A percentile compares a stretch with the other conserved stretches of the same genome.
phyloP scores from a whole-genome alignment of 2,113 vertebrate genomes.

The Hymenochirus boettgeri region DNA sequence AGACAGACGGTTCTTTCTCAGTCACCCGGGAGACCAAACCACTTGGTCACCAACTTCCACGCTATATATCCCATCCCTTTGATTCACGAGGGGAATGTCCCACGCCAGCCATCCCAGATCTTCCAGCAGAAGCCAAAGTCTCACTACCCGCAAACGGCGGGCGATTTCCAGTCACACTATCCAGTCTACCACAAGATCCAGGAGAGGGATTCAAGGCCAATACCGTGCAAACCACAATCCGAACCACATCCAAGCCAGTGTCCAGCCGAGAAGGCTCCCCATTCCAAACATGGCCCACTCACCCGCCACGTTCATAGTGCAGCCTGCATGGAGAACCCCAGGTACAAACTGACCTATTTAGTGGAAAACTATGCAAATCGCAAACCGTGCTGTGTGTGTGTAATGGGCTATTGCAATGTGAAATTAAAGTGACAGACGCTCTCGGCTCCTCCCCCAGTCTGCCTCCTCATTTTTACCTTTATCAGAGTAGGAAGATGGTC shows the following conservation, averaged over 20 bases:
- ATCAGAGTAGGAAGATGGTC: too few relatives aligned
- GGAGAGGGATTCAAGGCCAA: constrained; percentile 70
- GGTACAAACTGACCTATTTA: too few relatives aligned
- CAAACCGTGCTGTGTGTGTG: too few relatives aligned
- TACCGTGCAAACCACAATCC: constrained; percentile 59
- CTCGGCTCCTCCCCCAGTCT: too few relatives aligned
- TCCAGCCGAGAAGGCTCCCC: constrained; percentile 65
- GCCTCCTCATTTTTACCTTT: too few relatives aligned
- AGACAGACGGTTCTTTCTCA: constrained; percentile 63
- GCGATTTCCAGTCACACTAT: constrained; percentile 72
- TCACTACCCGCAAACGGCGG: constrained; percentile 76
- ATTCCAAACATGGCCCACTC: constrained; percentile 66
- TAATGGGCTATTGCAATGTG: too few relatives aligned
- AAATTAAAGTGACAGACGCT: too few relatives aligned
- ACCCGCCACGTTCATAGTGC: constrained; percentile 72
- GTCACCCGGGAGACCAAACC: constrained; percentile 64
- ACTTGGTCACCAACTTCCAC: constrained; percentile 71
- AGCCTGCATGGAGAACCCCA: constrained; percentile 82
- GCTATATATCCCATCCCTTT: constrained; percentile 89
- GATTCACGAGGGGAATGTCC: constrained; percentile 81
- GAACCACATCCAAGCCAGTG: constrained; percentile 47
- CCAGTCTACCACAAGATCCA: constrained; percentile 78
- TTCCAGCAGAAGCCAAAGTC: constrained; percentile 72
- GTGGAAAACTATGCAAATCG: too few relatives aligned
- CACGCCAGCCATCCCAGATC: constrained; percentile 61